Conservation (phyloP, 1,140 invertebrate species). For the Drosophila grimshawi region DNA sequence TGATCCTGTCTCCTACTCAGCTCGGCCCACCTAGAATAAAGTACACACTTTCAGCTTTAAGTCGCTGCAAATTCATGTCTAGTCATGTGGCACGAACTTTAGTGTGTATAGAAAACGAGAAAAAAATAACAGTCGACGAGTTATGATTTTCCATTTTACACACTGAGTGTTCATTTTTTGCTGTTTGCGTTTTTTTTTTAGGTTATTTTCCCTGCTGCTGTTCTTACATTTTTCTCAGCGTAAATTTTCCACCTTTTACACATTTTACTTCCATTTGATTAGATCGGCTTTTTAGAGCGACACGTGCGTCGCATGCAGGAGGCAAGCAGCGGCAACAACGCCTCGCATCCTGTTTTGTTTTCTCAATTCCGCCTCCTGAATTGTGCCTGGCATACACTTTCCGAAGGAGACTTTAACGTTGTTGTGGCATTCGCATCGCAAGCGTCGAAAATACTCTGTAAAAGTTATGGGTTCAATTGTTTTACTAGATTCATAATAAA, state of each 20-base stretch:
- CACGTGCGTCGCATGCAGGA: constrained; percentile 54
- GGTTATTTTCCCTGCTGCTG: constrained; percentile 45
- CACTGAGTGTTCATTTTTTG: constrained; percentile 34
- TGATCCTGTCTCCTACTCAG: neutral
- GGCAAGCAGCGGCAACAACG: constrained; percentile 32
- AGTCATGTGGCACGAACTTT: constrained; percentile 58
- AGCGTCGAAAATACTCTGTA: neutral
- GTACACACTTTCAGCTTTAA: constrained; percentile 62
- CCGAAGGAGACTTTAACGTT: no score
- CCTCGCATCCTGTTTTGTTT: constrained; percentile 76
- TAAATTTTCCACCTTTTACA: constrained; percentile 81
- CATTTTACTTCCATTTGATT: constrained; percentile 83
- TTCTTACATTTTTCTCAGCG: constrained; percentile 52
- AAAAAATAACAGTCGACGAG: constrained; percentile 50
- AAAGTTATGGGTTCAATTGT: no score
- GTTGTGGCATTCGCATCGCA: neutral
- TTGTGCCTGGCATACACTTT: constrained; percentile 17
- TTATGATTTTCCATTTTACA: constrained; percentile 74
- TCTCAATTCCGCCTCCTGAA: constrained; percentile 36
- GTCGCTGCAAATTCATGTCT: constrained; percentile 52
- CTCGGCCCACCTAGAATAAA: neutral
- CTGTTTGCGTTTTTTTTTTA: constrained; percentile 16
- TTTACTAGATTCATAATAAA: no score
- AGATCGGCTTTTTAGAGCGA: constrained; percentile 75
- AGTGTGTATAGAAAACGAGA: constrained; percentile 28